phyloP scores from a whole-genome alignment of 2,113 vertebrate genomes.

The Dasyornis broadbenti region DNA sequence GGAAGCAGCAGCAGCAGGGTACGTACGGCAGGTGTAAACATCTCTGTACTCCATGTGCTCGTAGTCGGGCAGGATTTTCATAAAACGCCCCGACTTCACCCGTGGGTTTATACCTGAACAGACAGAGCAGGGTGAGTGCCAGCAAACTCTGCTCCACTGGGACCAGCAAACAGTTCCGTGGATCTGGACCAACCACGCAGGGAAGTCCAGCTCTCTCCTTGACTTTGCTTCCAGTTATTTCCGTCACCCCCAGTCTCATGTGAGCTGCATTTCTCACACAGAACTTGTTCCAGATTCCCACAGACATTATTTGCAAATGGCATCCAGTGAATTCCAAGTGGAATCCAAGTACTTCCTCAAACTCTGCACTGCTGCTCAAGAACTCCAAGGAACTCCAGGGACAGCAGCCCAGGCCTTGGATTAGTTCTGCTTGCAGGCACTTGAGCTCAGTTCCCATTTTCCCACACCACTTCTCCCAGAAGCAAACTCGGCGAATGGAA shows the following conservation, averaged over 20 bases:
- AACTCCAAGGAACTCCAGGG: neutral
- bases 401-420: neutral
- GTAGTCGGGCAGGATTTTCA: slow-evolving; percentile 92
- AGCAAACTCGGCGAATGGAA: neutral
- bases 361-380: neutral
- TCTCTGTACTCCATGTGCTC: slow-evolving; percentile 92
- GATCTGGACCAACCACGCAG: neutral
- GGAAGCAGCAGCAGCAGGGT: slow-evolving; percentile 58
- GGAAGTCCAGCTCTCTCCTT: neutral
- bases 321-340: neutral
- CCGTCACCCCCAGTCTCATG: rapidly evolving
- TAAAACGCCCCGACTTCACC: slow-evolving; percentile 91
- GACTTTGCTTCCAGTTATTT: neutral
- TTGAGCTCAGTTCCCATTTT: neutral
- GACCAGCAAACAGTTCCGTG: neutral
- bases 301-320: neutral
- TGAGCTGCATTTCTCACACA: neutral
- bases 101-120: slow-evolving; percentile 90
- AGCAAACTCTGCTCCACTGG: neutral
- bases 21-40: slow-evolving; percentile 91
- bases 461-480: neutral
- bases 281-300: neutral
- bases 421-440: neutral
- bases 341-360: neutral
- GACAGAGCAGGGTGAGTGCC: slow-evolving; percentile 71